Evolutionary conservation across 2,113 vertebrate species (phyloP), one percentile per base, ranked within the genome.

Genomic region (Oplegnathus fasciatus): DNA sequence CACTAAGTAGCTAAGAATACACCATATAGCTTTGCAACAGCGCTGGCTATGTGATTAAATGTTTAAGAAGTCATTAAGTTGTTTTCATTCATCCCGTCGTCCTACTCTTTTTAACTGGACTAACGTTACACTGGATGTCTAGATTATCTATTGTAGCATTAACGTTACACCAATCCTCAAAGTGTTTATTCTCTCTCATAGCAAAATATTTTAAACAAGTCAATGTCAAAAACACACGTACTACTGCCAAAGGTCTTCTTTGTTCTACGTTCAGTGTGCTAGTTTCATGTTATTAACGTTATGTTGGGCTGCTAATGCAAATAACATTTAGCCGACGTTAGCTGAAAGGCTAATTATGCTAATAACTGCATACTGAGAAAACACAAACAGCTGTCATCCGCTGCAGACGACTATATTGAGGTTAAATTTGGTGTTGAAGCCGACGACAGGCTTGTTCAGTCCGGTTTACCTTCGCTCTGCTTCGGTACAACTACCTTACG

Each of bases 71-170:
- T 67, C 60, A 54, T 52, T 11, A 80, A 79, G 74, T 82, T 58
- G 75, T 68, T 85, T 85, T 62, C 52, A 30, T 80, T 83, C 88
- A 80, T 73, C 73, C 50, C 32, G 24, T 60, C 80, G 60, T 73
- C 48, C 72, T 77, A 0, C 68, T 70, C 26, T 17, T 37, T n/a
- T 62, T 78, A 67, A 44, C 85, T 60, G 50, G 65, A 40, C 73
- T 13, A 37, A 37, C 34, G 34, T 37, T 37, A 50, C 52, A 9
- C 10, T 32, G 46, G 24, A 1, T 32, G 24, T 44, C 50, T 6
- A 32, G 30, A 72, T 54, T 1, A 74, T 54, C 30, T 61, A 30
- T 52, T 52, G 68, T 32, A 44, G 13, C 26, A 26, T 77, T 37
- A 37, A 37, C 34, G 34, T 37, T 11, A 64, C 2, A 65, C 28